Conservation (phyloP, 2,113 vertebrate genomes). For the Rhea americana region DNA sequence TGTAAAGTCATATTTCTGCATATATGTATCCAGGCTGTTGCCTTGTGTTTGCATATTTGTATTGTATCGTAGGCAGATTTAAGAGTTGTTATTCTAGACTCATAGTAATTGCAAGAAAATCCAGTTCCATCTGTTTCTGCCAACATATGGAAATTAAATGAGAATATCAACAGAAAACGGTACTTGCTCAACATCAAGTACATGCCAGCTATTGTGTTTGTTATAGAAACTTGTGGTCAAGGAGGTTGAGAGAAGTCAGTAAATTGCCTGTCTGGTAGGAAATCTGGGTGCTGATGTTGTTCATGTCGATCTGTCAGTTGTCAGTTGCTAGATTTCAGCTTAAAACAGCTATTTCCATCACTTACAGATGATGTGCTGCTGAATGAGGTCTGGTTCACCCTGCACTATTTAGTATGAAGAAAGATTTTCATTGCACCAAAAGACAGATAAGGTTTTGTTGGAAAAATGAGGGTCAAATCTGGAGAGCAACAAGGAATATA, state of each 20-base stretch:
- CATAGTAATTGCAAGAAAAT: conserved; percentile 59
- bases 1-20: not conserved
- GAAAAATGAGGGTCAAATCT: not conserved
- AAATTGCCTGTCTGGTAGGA: not conserved
- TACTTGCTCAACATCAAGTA: conserved; percentile 40
- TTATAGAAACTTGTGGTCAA: conserved; percentile 28
- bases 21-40: not conserved
- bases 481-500: not conserved
- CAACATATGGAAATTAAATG: conserved; percentile 58
- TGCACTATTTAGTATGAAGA: not conserved
- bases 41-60: not conserved
- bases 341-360: not conserved
- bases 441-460: not conserved
- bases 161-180: conserved; percentile 41
- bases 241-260: conserved; percentile 7
- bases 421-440: not conserved
- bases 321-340: not conserved
- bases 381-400: not conserved
- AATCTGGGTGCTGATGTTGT: not conserved
- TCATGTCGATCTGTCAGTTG: conserved; percentile 19
- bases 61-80: conserved; percentile 23
- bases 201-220: conserved; percentile 34
- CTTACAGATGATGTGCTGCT: not conserved
- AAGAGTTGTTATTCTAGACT: conserved; percentile 42
- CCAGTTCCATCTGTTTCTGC: conserved; percentile 61